These are phyloP conservation scores for Chrysogorgia sp. DNA, from an alignment of 92 coral and sea anemone genomes.

Conservation along the genomic window DNA sequence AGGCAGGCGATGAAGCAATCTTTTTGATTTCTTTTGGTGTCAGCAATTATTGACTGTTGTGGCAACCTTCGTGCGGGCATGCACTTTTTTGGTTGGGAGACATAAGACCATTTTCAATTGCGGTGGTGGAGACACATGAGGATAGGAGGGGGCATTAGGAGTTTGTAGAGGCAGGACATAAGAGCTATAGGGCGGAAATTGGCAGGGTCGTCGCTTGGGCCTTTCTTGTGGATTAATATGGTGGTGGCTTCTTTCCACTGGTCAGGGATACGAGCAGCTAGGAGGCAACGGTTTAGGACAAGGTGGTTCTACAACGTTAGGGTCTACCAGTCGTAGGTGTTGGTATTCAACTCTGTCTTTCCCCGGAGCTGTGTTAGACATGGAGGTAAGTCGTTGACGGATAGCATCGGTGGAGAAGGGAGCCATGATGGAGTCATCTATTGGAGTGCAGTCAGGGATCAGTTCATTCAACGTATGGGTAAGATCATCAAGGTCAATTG, in stretches of 20 bases:
- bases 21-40: slow-evolving; percentile 22
- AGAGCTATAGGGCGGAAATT: too few species aligned
- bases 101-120: neutral
- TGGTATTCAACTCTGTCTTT: neutral
- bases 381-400: neutral
- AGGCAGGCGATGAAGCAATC: slow-evolving; percentile 31
- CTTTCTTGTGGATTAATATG: slow-evolving; percentile 40
- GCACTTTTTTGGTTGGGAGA: slow-evolving; percentile 22
- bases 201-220: slow-evolving; percentile 1
- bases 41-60: slow-evolving; percentile 11
- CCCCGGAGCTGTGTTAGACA: slow-evolving; percentile 16
- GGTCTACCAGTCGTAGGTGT: slow-evolving; percentile 11
- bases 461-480: neutral
- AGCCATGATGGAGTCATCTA: neutral
- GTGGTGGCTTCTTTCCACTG: slow-evolving; percentile 33
- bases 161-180: too few species aligned
- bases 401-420: neutral
- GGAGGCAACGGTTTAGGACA: slow-evolving; percentile 14
- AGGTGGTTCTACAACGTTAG: slow-evolving; percentile 2
- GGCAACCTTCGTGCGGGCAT: slow-evolving; percentile 24
- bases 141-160: neutral
- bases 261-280: slow-evolving; percentile 3
- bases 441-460: neutral
- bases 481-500: neutral
- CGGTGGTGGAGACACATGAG: neutral